Conservation (phyloP, 2,797 vertebrate genomes). For the Melanotaenia pygmaea region DNA sequence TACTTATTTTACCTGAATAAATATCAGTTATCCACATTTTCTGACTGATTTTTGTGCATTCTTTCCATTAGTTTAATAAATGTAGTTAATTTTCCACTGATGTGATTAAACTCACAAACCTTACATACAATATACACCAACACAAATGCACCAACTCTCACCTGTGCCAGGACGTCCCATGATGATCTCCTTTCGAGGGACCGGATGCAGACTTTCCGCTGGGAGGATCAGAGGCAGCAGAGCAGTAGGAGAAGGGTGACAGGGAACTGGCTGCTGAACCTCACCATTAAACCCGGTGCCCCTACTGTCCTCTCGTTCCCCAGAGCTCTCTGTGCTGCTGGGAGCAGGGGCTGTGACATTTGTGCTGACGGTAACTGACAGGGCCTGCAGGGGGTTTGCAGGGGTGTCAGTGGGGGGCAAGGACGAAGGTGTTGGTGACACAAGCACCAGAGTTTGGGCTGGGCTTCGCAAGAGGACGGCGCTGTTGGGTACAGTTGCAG, state of each 20-base stretch:
- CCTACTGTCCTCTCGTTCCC: constrained; percentile 62
- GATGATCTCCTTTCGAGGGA: constrained; percentile 92
- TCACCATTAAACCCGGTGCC: constrained; percentile 77
- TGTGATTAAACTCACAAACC: background rate
- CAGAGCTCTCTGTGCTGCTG: constrained; percentile 61
- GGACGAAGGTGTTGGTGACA: constrained; percentile 80
- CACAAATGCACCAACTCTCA: constrained; percentile 71
- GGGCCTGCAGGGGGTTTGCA: constrained; percentile 69
- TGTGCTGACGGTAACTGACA: constrained; percentile 80
- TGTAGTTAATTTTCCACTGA: background rate
- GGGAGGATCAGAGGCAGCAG: constrained; percentile 92
- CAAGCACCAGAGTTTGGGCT: constrained; percentile 83
- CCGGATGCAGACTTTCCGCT: constrained; percentile 88
- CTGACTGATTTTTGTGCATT: background rate
- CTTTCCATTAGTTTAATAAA: background rate
- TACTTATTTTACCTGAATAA: background rate
- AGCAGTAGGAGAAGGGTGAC: constrained; percentile 92
- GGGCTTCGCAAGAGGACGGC: constrained; percentile 80
- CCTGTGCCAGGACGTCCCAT: constrained; percentile 95
- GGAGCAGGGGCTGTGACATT: constrained; percentile 65
- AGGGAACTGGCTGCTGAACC: constrained; percentile 91
- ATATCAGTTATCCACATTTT: constrained; percentile 13
- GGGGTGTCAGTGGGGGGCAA: constrained; percentile 66
- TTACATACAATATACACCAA: constrained; percentile 28
- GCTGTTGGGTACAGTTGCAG: constrained; percentile 79